These are phyloP conservation scores for Palythoa grandiflora DNA, from an alignment of 92 coral and sea anemone genomes.

Conservation along the genomic window DNA sequence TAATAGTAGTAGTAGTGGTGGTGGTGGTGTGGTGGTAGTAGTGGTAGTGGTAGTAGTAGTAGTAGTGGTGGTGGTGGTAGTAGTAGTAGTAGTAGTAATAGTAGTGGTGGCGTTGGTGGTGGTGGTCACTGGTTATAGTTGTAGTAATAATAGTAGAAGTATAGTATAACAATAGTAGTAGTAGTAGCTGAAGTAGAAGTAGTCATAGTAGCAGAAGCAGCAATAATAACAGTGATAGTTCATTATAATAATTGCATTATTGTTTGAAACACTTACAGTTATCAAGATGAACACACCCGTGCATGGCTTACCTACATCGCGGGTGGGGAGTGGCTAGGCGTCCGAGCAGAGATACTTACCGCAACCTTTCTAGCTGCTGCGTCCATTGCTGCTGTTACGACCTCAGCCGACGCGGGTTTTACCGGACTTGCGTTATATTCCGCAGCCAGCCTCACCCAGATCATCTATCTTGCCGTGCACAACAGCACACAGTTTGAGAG, in stretches of 20 bases:
- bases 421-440: conserved; percentile 41
- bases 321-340: conserved; percentile 63
- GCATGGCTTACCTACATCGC: conserved; percentile 62
- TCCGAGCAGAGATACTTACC: conserved; percentile 58
- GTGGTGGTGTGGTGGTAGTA: neutral
- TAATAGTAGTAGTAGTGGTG: neutral
- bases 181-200: neutral
- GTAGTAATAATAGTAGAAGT: neutral
- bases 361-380: conserved; percentile 57
- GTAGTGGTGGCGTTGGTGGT: neutral
- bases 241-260: neutral
- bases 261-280: conserved; percentile 14
- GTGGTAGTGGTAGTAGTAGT: neutral
- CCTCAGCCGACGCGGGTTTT: conserved; percentile 46
- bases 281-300: conserved; percentile 59
- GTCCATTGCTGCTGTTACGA: conserved; percentile 40
- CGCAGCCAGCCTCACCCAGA: conserved; percentile 46
- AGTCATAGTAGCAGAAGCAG: neutral
- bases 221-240: neutral
- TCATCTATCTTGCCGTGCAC: conserved; percentile 40
- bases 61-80: neutral
- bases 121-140: no score
- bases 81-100: neutral
- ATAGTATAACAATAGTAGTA: neutral
- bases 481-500: conserved; percentile 41